Base-by-base conservation (phyloP, 2,888 invertebrate species). In the Drosophila kokeensis region DNA sequence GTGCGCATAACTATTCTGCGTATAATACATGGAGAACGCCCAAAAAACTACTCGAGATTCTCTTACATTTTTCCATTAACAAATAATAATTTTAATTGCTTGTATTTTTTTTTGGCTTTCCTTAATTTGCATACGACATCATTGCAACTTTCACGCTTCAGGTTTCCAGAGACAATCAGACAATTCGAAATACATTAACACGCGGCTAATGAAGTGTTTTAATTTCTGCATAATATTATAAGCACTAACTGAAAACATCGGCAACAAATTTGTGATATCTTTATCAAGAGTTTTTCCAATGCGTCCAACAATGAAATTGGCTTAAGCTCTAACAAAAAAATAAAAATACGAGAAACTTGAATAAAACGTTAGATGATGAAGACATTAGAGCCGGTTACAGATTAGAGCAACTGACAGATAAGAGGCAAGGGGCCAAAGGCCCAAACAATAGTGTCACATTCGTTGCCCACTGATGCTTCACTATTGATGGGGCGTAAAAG, bases 121-220 rank as follows among this genome's bases (percentile, higher is more conserved):
- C 40, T 60, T 27, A 13, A 63, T 54, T 63, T 58, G n/a, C 53
- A 60, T 48, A 49, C 27, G 10, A 59, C 15, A 53, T 59, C 68
- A 64, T 69, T 81, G 82, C 85, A 79, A 76, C 82, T 82, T 87
- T 85, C 85, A 87, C 85, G 75, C 82, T 77, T 75, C 49, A 21
- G 18, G 36, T 29, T 42, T 40, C 52, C 10, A 54, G 10, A 38
- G 24, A 34, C 24, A 54, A 18, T 15, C 15, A 57, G 38, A 38
- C 53, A 50, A 63, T 63, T 34, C 49, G 50, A 64, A 52, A 57
- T 50, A 63, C 71, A 83, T 85, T 87, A 87, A 81, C 81, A 82
- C 83, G 48, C 61, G 54, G 62, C 72, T 85, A 85, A 87, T 87
- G 87, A 85, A 81, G 85, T 87, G 85, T 83, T 71, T 87, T 81